Conservation (phyloP, 2,888 invertebrate species). For the Patella depressa region DNA sequence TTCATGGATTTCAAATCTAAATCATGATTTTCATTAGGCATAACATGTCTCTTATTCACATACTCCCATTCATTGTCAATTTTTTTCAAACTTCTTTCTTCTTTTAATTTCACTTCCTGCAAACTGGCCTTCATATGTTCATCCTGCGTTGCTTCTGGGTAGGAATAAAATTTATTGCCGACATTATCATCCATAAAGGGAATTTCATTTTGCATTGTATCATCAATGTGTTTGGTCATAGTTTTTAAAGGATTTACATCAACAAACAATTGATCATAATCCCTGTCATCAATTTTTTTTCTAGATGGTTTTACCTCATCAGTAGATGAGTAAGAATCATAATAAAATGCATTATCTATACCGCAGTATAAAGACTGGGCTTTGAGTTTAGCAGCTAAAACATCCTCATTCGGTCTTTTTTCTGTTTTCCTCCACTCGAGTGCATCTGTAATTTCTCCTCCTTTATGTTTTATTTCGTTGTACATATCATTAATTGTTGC, state of each 20-base stretch:
- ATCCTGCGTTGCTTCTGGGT: slow-evolving; percentile 44
- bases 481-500: slow-evolving; percentile 39
- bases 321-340: background rate
- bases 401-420: background rate
- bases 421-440: slow-evolving; percentile 30
- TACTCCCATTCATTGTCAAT: slow-evolving; percentile 51
- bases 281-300: background rate
- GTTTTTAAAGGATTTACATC: background rate
- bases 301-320: slow-evolving; percentile 14
- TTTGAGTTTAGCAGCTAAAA: background rate
- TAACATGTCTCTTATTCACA: slow-evolving; percentile 41
- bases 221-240: no score
- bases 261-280: background rate
- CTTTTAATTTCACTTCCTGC: slow-evolving; percentile 37
- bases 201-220: no score
- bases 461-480: slow-evolving; percentile 23
- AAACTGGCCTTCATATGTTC: slow-evolving; percentile 52
- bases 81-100: slow-evolving; percentile 14
- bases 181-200: slow-evolving; percentile 16
- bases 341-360: slow-evolving; percentile 16
- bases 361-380: background rate
- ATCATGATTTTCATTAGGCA: background rate
- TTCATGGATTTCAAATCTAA: no score
- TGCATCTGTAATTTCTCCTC: slow-evolving; percentile 30
- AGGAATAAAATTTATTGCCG: background rate